Conservation (phyloP, 2,113 vertebrate genomes). For the mouse (Mus musculus) region GRCm39 chr1:186742501-186743000, state of each 20-base stretch:
- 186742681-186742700: constrained; percentile 90
- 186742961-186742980: constrained; percentile 69
- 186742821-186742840: constrained; percentile 81
- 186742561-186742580: constrained; percentile 88
- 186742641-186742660: constrained; percentile 91
- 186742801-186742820: constrained; percentile 83
- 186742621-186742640: constrained; percentile 87
- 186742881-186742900: constrained; percentile 62
- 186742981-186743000: constrained; percentile 69
- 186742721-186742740: constrained; percentile 90
- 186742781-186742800: constrained; percentile 87
- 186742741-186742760: constrained; percentile 92
- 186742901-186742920: constrained; percentile 77
- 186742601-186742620: constrained; percentile 88
- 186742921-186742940: constrained; percentile 37
- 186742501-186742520: constrained; percentile 82
- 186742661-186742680: constrained; percentile 92
- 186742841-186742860: constrained; percentile 57
- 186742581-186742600: constrained; percentile 83
- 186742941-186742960: constrained; percentile 68
- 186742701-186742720: constrained; percentile 94
- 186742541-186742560: constrained; percentile 93
- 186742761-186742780: constrained; percentile 91
- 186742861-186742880: constrained; percentile 68
- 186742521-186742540: constrained; percentile 88